Conservation (phyloP, 2,888 invertebrate species). For the Mechanitis messenoides region DNA sequence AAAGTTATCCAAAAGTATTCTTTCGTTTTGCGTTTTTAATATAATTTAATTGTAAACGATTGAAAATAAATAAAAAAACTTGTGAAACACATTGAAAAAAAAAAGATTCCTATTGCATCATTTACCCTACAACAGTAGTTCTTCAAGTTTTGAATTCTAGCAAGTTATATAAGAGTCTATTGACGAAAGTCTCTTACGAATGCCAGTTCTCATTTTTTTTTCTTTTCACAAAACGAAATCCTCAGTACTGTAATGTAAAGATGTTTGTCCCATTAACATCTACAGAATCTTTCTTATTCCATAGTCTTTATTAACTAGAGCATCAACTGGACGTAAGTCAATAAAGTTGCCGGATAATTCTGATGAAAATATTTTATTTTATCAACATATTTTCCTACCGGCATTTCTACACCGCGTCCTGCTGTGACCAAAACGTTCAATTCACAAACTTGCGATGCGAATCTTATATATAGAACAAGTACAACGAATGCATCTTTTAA, state of each 20-base stretch:
- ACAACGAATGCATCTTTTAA: conserved; percentile 99
- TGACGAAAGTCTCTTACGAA: conserved; percentile 97
- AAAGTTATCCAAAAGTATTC: no score
- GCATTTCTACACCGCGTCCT: conserved; percentile 96
- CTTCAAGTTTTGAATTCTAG: no score
- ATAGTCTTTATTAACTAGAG: conserved; percentile 96
- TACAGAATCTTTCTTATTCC: conserved; percentile 84
- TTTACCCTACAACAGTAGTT: no score
- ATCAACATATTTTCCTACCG: conserved; percentile 98
- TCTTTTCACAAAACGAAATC: conserved; percentile 60
- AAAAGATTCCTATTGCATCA: no score
- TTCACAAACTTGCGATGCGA: conserved; percentile 98
- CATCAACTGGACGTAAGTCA: conserved; percentile 99
- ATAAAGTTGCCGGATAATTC: conserved; percentile 99
- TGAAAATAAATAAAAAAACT: no score
- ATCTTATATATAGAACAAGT: conserved; percentile 97
- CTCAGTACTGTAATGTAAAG: conserved; percentile 53
- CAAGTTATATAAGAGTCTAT: conserved; percentile 83
- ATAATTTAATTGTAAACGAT: no score
- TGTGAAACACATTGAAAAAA: no score
- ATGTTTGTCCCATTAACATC: conserved; percentile 68
- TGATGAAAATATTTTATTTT: conserved; percentile 90
- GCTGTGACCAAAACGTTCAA: conserved; percentile 95
- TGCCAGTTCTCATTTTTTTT: conserved; percentile 97
- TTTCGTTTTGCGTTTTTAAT: no score